A percentile compares a stretch with the other conserved stretches of the same genome.
These are phyloP conservation scores for Cheilosia soror DNA, from an alignment of 2,888 invertebrate species.

Conservation along the genomic window DNA sequence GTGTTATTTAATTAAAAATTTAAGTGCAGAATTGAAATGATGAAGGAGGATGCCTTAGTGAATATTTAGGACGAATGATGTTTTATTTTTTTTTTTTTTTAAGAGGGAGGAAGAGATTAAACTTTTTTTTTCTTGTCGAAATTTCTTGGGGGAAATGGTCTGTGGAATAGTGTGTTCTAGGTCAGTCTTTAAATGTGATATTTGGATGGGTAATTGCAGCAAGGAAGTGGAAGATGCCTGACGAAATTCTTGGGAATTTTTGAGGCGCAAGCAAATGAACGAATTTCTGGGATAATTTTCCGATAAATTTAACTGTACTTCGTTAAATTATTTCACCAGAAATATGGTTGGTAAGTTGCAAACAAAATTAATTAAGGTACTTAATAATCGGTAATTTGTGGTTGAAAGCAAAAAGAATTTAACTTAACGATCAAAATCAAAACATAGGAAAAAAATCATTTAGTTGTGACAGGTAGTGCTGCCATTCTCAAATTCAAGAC, in stretches of 20 bases:
- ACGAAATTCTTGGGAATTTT: neutral
- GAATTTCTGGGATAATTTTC: neutral
- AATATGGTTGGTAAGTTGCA: too few species aligned
- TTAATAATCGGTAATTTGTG: too few species aligned
- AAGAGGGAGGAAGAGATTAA: neutral
- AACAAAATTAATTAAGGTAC: too few species aligned
- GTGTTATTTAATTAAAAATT: conserved; percentile 74
- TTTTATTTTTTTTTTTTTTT: neutral
- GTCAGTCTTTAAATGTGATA: neutral
- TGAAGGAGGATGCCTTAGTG: conserved; percentile 65
- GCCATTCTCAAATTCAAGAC: too few species aligned
- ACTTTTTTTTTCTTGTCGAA: conserved; percentile 19
- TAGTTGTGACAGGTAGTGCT: too few species aligned
- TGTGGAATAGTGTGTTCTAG: conserved; percentile 5
- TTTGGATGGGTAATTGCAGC: neutral
- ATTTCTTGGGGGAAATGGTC: conserved; percentile 36
- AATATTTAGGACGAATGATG: conserved; percentile 65
- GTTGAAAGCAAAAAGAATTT: too few species aligned
- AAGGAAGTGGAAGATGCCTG: neutral
- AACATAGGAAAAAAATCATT: too few species aligned
- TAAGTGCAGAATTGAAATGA: conserved; percentile 70
- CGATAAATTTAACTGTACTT: too few species aligned
- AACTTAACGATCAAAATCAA: too few species aligned
- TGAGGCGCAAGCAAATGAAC: neutral
- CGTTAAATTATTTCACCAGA: too few species aligned